Conservation (phyloP, 2,888 invertebrate species). For the Dione vanillae region DNA sequence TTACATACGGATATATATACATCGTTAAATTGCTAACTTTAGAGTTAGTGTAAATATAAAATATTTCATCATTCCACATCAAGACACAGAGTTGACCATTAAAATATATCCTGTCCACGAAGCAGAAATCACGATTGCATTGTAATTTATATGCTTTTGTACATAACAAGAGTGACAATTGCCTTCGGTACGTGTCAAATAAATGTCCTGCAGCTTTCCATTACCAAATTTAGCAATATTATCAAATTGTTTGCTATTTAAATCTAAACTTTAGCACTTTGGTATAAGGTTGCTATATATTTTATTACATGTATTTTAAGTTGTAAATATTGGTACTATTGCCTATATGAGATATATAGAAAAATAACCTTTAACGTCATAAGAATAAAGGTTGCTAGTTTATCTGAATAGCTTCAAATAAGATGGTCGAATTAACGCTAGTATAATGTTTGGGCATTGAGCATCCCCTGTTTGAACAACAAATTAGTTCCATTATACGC, state of each 20-base stretch:
- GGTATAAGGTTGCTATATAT: constrained; percentile 19
- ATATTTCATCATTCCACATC: constrained; percentile 24
- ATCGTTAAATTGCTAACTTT: constrained; percentile 2
- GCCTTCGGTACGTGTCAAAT: constrained; percentile 76
- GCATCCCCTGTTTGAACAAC: constrained; percentile 81
- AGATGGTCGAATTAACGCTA: constrained; percentile 52
- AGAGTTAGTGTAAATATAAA: not conserved
- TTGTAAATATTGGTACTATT: not conserved
- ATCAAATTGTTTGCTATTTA: not conserved
- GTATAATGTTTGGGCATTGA: constrained; percentile 72
- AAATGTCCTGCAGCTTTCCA: constrained; percentile 67
- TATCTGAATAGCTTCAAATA: not conserved
- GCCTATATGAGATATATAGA: not conserved
- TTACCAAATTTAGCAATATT: constrained; percentile 46
- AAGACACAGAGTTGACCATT: constrained; percentile 40
- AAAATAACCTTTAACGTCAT: constrained; percentile 33
- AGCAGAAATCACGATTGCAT: constrained; percentile 66
- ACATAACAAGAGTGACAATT: constrained; percentile 64
- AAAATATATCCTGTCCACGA: constrained; percentile 64
- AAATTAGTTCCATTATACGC: constrained; percentile 83
- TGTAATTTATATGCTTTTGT: constrained; percentile 58
- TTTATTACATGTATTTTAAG: not conserved
- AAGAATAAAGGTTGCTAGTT: not conserved
- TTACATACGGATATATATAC: not conserved
- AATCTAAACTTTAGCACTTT: constrained; percentile 26